phyloP scores from a whole-genome alignment of 2,888 invertebrate genomes.

The Trisateles emortualis region DNA sequence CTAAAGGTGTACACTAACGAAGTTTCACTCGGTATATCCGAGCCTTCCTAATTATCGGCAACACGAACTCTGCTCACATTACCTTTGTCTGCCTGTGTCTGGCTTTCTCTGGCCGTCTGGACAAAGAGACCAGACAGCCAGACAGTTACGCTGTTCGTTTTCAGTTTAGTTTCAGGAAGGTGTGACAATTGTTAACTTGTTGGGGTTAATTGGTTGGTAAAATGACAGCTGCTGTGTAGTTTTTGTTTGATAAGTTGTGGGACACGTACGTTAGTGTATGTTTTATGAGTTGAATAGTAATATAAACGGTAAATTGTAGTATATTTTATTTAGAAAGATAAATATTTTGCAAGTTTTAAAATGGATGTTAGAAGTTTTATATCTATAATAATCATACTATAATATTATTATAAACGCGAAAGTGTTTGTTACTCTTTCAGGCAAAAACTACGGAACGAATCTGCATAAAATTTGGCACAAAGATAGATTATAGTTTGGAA shows the following conservation, averaged over 20 bases:
- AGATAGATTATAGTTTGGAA: too few species aligned
- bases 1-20: slow-evolving; percentile 19
- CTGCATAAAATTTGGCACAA: too few species aligned
- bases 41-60: slow-evolving; percentile 53
- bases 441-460: too few species aligned
- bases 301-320: too few species aligned
- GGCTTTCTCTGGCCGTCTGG: slow-evolving; percentile 15
- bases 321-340: too few species aligned
- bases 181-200: slow-evolving; percentile 15
- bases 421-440: too few species aligned
- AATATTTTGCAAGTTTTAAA: too few species aligned
- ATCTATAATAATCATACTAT: too few species aligned
- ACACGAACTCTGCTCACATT: slow-evolving; percentile 42
- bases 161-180: slow-evolving; percentile 9
- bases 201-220: slow-evolving; percentile 13
- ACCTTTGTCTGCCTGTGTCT: slow-evolving; percentile 40
- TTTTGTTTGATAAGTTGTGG: background rate
- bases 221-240: background rate
- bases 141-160: slow-evolving; percentile 13
- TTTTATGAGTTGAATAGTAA: background rate
- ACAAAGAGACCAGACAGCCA: slow-evolving; percentile 13
- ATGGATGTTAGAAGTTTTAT: too few species aligned
- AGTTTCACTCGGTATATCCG: slow-evolving; percentile 33
- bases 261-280: background rate
- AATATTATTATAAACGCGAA: too few species aligned